Percentiles rank a stretch among this genome's conserved stretches.
phyloP scores from a whole-genome alignment of 2,888 invertebrate species.

The Sphaeridia pumilis region DNA sequence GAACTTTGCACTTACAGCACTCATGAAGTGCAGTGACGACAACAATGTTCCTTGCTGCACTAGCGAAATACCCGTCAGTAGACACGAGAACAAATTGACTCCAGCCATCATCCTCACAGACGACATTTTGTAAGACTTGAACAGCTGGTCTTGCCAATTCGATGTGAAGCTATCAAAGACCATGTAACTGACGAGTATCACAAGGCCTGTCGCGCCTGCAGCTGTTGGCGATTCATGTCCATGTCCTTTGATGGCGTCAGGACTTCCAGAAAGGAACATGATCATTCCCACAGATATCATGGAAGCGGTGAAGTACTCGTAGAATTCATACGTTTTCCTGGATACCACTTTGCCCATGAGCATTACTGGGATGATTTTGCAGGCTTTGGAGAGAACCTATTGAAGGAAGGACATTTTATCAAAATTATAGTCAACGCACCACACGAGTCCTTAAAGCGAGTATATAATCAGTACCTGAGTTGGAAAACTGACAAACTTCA shows the following conservation, averaged over 20 bases:
- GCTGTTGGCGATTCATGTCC: slow-evolving; percentile 14
- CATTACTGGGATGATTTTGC: slow-evolving; percentile 97
- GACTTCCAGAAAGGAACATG: slow-evolving; percentile 74
- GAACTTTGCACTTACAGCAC: slow-evolving; percentile 44
- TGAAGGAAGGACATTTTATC: background rate
- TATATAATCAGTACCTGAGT: slow-evolving; percentile 58
- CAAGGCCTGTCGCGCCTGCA: slow-evolving; percentile 51
- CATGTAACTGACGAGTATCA: slow-evolving; percentile 81
- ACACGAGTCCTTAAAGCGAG: background rate
- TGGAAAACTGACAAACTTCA: slow-evolving; percentile 96
- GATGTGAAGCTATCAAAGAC: slow-evolving; percentile 94
- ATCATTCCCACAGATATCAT: slow-evolving; percentile 87
- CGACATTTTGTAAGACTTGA: slow-evolving; percentile 63
- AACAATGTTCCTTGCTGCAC: slow-evolving; percentile 73
- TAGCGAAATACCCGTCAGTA: slow-evolving; percentile 74
- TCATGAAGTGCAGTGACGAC: slow-evolving; percentile 58
- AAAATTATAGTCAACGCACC: background rate
- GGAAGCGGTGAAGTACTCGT: slow-evolving; percentile 83
- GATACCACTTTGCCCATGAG: slow-evolving; percentile 91
- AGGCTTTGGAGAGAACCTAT: slow-evolving; percentile 86
- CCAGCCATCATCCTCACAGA: slow-evolving; percentile 91
- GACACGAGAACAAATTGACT: slow-evolving; percentile 85
- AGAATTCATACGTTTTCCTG: slow-evolving; percentile 68
- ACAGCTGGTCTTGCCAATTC: slow-evolving; percentile 92
- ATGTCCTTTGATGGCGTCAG: slow-evolving; percentile 37